Base-by-base conservation (phyloP, 2,797 vertebrate genomes). In the Hypotaenidia okinawae region DNA sequence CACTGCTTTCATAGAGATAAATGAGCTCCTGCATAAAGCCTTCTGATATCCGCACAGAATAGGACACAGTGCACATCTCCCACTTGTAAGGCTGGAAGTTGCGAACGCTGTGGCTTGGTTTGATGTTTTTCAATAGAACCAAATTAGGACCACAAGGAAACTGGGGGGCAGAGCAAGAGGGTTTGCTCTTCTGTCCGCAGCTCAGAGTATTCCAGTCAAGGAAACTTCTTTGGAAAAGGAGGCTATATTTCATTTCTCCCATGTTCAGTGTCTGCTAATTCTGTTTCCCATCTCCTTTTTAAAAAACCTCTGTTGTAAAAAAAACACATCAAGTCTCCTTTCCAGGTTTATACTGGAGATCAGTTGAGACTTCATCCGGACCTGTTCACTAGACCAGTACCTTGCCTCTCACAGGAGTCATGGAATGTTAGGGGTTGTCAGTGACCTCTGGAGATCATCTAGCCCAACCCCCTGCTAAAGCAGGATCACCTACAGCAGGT, bases 321-420 rank as follows among this genome's bases (percentile, higher is more conserved):
- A 3, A n/a, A 33, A 68, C 54, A 35, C 6, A 9, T 33, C 17
- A 43, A 59, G 22, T 58, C 13, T 63, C 13, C 14, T 68, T 27
- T 41, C 37, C 3, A 4, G 9, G 8, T 68, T 78, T 72, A 32
- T 35, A 24, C 7, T 23, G 28, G 11, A 91, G 22, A 47, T 47
- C 12, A 43, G 23, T 22, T 39, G n/a, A 43, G n/a, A 22, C 0
- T 58, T 33, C 6, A 9, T 52, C 9, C 24, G n/a, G 22, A 7
- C 2, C 22, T 64, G 8, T 24, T 64, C 28, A 18, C n/a, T 9
- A 24, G 3, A 41, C 2, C 12, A 17, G 6, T 10, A 1, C 13
- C 8, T 32, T 7, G 10, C 21, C 13, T 55, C 63, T 79, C 63
- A 67, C 41, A 43, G 41, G 41, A 47, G 45, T 47, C 45, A 47